Conservation (phyloP, 1,140 invertebrate genomes). For the Harlomillsia oculata region DNA sequence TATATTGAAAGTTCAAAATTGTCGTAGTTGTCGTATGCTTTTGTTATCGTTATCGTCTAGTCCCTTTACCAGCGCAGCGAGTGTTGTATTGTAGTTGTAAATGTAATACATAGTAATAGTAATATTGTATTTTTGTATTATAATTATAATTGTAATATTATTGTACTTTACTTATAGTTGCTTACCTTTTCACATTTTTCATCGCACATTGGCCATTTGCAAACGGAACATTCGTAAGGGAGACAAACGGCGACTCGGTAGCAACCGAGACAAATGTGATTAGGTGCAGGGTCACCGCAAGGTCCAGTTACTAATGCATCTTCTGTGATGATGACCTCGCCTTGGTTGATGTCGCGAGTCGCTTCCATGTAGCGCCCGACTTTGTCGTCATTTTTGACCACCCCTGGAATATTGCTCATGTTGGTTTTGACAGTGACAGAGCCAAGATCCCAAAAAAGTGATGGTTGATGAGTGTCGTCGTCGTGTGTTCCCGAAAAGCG, state of each 20-base stretch:
- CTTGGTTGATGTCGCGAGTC: conserved; percentile 56
- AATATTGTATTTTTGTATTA: neutral
- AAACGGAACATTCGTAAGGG: conserved; percentile 33
- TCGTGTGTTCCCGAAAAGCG: too few relatives aligned
- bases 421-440: too few relatives aligned
- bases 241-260: conserved; percentile 33
- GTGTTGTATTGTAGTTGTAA: neutral
- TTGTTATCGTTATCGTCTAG: neutral
- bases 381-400: conserved; percentile 36
- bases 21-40: neutral
- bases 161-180: conserved; percentile 15
- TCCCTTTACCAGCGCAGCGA: neutral
- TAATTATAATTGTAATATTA: neutral
- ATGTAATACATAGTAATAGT: neutral
- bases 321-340: conserved; percentile 65
- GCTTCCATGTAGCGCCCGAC: conserved; percentile 62
- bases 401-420: conserved; percentile 17
- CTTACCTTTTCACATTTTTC: conserved; percentile 25
- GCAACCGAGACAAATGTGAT: conserved; percentile 52
- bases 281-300: conserved; percentile 47
- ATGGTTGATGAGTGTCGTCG: too few relatives aligned
- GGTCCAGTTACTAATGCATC: conserved; percentile 59
- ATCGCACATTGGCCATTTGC: conserved; percentile 39
- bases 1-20: too few relatives aligned
- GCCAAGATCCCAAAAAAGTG: too few relatives aligned